These are phyloP conservation scores for Ormyrus pomaceus DNA, from an alignment of 2,888 invertebrate species.

Conservation along the genomic window DNA sequence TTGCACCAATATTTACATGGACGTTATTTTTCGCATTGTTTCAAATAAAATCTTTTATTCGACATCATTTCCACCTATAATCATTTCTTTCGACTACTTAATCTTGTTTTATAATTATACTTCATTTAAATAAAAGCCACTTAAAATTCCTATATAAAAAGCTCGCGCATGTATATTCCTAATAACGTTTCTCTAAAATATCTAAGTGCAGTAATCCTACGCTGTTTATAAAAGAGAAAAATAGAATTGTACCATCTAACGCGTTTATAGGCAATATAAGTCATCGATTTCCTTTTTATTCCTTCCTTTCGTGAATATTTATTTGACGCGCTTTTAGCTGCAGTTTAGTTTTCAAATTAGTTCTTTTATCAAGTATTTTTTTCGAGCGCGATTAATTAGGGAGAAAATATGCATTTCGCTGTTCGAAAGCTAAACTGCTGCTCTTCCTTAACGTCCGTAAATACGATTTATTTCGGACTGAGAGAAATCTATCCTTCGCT, in stretches of 20 bases:
- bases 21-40: constrained; percentile 66
- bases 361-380: constrained; percentile 50
- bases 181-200: constrained; percentile 63
- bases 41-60: constrained; percentile 63
- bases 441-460: neutral
- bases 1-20: constrained; percentile 74
- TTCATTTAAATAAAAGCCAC: constrained; percentile 63
- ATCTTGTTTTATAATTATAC: constrained; percentile 56
- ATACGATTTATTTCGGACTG: constrained; percentile 4
- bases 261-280: constrained; percentile 56
- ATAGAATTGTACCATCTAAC: constrained; percentile 63
- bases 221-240: constrained; percentile 62
- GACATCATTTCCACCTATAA: constrained; percentile 55
- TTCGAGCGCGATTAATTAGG: constrained; percentile 37
- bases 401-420: constrained; percentile 46
- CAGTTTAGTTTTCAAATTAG: constrained; percentile 52
- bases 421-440: constrained; percentile 48
- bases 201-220: constrained; percentile 62
- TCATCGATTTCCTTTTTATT: constrained; percentile 50
- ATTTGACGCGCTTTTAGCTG: constrained; percentile 18
- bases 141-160: constrained; percentile 67
- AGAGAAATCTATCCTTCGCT: constrained; percentile 1
- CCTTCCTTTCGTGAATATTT: constrained; percentile 40
- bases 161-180: constrained; percentile 60
- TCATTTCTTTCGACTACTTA: constrained; percentile 58